phyloP scores from a whole-genome alignment of 2,113 vertebrate genomes.

The Ceyx cyanopectus region DNA sequence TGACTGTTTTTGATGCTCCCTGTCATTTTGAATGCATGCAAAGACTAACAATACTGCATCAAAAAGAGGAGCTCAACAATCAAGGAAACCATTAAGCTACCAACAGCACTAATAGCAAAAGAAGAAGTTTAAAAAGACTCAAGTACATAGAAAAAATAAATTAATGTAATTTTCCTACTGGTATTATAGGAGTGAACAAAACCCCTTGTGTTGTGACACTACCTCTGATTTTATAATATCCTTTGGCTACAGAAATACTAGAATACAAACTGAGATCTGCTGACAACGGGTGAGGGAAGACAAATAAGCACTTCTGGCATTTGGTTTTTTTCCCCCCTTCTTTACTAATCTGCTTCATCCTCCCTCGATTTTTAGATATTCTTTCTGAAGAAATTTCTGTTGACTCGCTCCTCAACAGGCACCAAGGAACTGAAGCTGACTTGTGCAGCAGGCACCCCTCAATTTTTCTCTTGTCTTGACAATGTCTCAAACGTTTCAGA shows the following conservation, averaged over 20 bases:
- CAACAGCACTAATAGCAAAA: neutral
- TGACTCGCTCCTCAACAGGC: neutral
- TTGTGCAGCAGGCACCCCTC: fast-evolving
- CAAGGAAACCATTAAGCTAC: constrained; percentile 44
- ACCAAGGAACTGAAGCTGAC: neutral
- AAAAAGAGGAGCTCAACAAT: constrained; percentile 33
- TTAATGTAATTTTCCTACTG: neutral
- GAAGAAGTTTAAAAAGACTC: neutral
- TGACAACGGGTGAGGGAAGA: neutral
- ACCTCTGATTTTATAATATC: constrained; percentile 14
- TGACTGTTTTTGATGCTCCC: neutral
- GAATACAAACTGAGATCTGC: neutral
- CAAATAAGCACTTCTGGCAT: neutral
- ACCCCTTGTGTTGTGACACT: neutral
- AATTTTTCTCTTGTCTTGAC: neutral
- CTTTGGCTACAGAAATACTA: neutral
- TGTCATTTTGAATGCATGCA: constrained; percentile 13
- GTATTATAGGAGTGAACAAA: constrained; percentile 8
- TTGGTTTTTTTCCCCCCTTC: neutral
- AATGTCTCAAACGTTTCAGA: neutral
- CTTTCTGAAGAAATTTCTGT: neutral
- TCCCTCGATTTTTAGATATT: neutral
- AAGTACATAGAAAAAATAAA: neutral
- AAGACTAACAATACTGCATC: constrained; percentile 33
- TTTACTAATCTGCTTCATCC: neutral